These are phyloP conservation scores for Phortica variegata DNA, from an alignment of 1,140 invertebrate genomes.

Conservation along the genomic window DNA sequence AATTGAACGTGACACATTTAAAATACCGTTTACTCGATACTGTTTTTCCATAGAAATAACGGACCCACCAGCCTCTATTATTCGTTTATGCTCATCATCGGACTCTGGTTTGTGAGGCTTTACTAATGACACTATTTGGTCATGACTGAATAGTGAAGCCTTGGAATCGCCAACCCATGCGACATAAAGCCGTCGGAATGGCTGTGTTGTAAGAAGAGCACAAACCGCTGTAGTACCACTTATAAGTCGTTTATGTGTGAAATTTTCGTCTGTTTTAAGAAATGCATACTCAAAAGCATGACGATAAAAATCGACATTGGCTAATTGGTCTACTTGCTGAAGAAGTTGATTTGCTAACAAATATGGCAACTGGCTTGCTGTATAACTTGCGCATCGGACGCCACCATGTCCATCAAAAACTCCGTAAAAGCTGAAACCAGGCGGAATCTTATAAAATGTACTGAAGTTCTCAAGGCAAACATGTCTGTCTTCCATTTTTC, in stretches of 20 bases:
- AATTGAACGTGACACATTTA: slow-evolving; percentile 53
- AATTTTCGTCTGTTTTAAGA: slow-evolving; percentile 76
- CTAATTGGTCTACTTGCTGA: not conserved
- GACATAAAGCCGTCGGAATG: slow-evolving; percentile 68
- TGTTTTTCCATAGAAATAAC: slow-evolving; percentile 46
- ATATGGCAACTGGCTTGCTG: slow-evolving; percentile 83
- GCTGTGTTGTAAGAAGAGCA: slow-evolving; percentile 61
- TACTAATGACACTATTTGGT: slow-evolving; percentile 63
- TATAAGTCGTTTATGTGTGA: slow-evolving; percentile 69
- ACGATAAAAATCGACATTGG: slow-evolving; percentile 47
- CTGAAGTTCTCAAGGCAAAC: slow-evolving; percentile 42
- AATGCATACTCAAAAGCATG: slow-evolving; percentile 70
- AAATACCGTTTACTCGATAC: slow-evolving; percentile 52
- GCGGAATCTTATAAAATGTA: slow-evolving; percentile 27
- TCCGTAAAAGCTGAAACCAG: slow-evolving; percentile 72
- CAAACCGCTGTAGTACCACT: slow-evolving; percentile 86
- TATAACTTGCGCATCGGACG: slow-evolving; percentile 83
- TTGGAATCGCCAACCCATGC: slow-evolving; percentile 95
- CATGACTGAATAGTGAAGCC: slow-evolving; percentile 75
- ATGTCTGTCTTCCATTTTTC: slow-evolving; percentile 52
- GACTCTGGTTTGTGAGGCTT: slow-evolving; percentile 79
- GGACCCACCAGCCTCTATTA: slow-evolving; percentile 37
- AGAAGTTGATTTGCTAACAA: slow-evolving; percentile 76
- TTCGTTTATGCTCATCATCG: slow-evolving; percentile 38
- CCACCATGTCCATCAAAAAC: slow-evolving; percentile 97